Evolutionary conservation across 2,888 invertebrate species (phyloP).

Genomic region (Pinctada fucata): DNA sequence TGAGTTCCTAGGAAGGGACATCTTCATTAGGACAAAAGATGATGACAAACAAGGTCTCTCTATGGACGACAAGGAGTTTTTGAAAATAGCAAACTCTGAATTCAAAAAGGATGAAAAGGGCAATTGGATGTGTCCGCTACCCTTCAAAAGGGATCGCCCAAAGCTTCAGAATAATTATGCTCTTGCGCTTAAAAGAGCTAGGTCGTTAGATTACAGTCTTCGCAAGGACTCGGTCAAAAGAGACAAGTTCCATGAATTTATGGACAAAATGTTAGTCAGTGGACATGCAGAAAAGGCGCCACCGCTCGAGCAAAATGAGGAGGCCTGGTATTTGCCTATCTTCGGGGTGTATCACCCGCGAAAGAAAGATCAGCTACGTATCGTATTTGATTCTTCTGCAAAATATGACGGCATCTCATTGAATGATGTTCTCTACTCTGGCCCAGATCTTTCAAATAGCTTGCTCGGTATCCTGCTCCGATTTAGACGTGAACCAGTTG

Average conservation of each 20-base stretch:
- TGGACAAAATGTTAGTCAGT: constrained; percentile 41
- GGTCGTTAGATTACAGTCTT: constrained; percentile 28
- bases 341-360: no score
- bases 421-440: constrained; percentile 39
- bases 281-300: constrained; percentile 44
- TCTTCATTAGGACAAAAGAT: background rate
- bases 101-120: constrained; percentile 27
- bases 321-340: constrained; percentile 47
- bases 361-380: constrained; percentile 44
- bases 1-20: no score
- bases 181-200: constrained; percentile 28
- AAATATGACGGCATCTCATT: constrained; percentile 38
- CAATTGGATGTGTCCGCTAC: constrained; percentile 36
- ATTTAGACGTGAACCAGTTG: constrained; percentile 35
- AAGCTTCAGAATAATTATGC: constrained; percentile 34
- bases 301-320: constrained; percentile 27
- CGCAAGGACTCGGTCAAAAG: constrained; percentile 29
- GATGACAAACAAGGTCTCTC: constrained; percentile 3
- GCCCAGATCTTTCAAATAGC: constrained; percentile 45
- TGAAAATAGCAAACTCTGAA: constrained; percentile 30
- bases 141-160: constrained; percentile 22
- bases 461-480: no score
- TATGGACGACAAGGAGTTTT: constrained; percentile 26
- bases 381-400: constrained; percentile 47
- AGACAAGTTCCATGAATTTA: constrained; percentile 42